These are phyloP conservation scores for Myodes glareolus DNA, from an alignment of 2,113 vertebrate genomes.

Conservation along the genomic window DNA sequence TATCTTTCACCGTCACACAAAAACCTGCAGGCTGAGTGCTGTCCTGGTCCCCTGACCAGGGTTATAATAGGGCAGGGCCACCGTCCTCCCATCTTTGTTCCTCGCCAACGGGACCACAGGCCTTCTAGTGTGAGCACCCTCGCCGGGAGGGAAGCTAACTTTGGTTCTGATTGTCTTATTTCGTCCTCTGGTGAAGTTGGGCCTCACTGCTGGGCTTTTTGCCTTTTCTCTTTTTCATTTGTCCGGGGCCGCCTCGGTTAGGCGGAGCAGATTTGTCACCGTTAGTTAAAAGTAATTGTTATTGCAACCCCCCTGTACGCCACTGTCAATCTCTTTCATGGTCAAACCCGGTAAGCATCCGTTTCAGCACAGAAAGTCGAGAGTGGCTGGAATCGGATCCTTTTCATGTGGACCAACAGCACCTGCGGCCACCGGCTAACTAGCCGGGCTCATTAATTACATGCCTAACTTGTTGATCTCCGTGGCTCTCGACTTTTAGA, in stretches of 20 bases:
- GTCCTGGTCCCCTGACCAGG: constrained; percentile 63
- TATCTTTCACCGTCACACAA: constrained; percentile 65
- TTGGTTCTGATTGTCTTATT: constrained; percentile 75
- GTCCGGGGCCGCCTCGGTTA: constrained; percentile 60
- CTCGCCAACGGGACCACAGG: constrained; percentile 41
- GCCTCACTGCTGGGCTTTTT: constrained; percentile 43
- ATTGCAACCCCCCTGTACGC: constrained; percentile 68
- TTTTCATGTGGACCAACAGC: constrained; percentile 65
- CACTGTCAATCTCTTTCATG: constrained; percentile 67
- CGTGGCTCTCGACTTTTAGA: not conserved
- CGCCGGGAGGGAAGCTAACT: constrained; percentile 65
- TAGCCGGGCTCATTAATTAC: constrained; percentile 71
- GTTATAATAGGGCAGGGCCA: constrained; percentile 62
- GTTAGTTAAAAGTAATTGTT: constrained; percentile 82
- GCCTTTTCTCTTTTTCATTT: constrained; percentile 47
- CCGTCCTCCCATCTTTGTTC: constrained; percentile 68
- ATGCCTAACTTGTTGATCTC: constrained; percentile 65
- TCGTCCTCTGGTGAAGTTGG: constrained; percentile 54
- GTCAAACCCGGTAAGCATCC: constrained; percentile 70
- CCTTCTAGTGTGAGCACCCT: constrained; percentile 36
- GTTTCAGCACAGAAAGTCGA: constrained; percentile 51
- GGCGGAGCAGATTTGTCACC: constrained; percentile 54
- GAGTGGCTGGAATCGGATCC: constrained; percentile 44
- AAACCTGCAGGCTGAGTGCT: constrained; percentile 63
- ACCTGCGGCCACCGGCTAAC: constrained; percentile 20